These are phyloP conservation scores for Cosmia trapezina DNA, from an alignment of 2,888 invertebrate species.

Conservation along the genomic window DNA sequence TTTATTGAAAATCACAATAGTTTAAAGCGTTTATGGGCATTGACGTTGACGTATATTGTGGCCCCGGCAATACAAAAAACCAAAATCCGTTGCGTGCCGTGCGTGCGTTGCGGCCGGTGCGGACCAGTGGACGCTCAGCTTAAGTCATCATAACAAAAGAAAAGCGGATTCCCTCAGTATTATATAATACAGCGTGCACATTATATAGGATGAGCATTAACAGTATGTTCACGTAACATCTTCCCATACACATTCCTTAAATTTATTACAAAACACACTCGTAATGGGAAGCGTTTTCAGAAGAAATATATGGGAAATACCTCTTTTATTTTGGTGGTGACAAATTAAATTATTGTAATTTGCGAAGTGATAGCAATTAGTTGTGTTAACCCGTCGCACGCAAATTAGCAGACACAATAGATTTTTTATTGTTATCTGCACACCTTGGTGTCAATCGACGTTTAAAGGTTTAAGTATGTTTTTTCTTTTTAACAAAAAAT, in stretches of 20 bases:
- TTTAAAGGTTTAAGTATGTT: too few species aligned
- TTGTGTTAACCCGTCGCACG: too few species aligned
- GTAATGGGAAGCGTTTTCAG: conserved; percentile 22
- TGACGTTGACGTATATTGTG: too few species aligned
- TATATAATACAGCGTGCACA: conserved; percentile 7
- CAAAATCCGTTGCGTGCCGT: too few species aligned
- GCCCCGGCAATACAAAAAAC: too few species aligned
- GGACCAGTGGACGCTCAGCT: too few species aligned
- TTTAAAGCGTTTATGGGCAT: too few species aligned
- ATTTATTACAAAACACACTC: conserved; percentile 39
- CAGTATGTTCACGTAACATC: conserved; percentile 34
- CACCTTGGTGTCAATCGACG: too few species aligned
- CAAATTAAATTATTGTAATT: conserved; percentile 21
- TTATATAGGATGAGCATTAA: conserved; percentile 14
- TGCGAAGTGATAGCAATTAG: background rate
- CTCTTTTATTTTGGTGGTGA: conserved; percentile 23
- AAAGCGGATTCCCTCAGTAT: background rate
- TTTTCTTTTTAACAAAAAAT: background rate
- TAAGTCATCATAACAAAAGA: conserved; percentile 16
- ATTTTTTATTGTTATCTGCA: too few species aligned
- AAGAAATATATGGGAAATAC: conserved; percentile 1
- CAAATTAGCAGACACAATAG: too few species aligned
- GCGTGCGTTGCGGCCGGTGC: too few species aligned
- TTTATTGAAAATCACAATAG: too few species aligned
- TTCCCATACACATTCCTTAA: conserved; percentile 9